Conservation (phyloP, 2,113 vertebrate species). For the Corynorhinus townsendii region DNA sequence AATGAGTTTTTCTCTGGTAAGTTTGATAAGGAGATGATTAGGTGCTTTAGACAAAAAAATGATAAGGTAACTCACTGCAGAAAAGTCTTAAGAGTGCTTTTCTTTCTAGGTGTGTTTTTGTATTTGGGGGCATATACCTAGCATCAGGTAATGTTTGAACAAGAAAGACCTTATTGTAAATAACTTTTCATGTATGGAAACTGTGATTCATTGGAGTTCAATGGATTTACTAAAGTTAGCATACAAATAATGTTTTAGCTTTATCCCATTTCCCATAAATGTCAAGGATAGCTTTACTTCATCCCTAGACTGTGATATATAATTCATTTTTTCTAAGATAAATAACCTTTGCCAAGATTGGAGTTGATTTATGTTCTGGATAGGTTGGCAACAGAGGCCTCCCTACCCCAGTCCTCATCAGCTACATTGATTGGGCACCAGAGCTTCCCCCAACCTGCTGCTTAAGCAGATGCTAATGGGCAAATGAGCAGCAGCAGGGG, state of each 20-base stretch:
- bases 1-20: not conserved
- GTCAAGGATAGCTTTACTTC: constrained; percentile 34
- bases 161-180: not conserved
- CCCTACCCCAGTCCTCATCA: constrained; percentile 59
- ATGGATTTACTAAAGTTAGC: constrained; percentile 29
- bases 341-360: constrained; percentile 67
- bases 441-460: constrained; percentile 72
- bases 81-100: not conserved
- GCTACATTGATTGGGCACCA: constrained; percentile 62
- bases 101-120: not conserved
- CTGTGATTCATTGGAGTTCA: not conserved
- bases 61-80: not conserved
- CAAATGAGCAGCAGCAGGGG: constrained; percentile 62
- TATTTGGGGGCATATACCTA: not conserved
- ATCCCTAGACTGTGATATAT: constrained; percentile 13
- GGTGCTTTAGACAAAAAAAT: not conserved
- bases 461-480: constrained; percentile 77
- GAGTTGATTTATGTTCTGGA: constrained; percentile 69
- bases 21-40: not conserved
- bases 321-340: constrained; percentile 64
- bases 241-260: constrained; percentile 22
- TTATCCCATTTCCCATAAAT: constrained; percentile 49
- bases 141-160: not conserved
- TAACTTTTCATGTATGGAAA: not conserved
- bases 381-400: constrained; percentile 57